Evolutionary conservation across 2,888 invertebrate genomes (phyloP), one percentile per base, ranked within the genome.

Genomic region (Lasioglossum marginatum): DNA sequence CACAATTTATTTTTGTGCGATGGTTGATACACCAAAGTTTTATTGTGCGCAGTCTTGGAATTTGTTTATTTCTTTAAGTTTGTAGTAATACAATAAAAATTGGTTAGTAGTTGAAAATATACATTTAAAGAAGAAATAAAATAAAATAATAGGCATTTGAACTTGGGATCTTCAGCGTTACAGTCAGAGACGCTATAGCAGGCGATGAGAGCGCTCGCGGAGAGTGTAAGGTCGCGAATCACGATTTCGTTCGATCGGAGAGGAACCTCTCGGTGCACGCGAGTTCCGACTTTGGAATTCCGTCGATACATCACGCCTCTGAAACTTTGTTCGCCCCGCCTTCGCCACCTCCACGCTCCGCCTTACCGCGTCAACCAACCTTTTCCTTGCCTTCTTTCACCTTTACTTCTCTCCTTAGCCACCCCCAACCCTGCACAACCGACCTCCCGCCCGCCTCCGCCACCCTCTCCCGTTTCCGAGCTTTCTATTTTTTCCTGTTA

Each of bases 221-320:
- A 31, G 66, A 66, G 34, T 6, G 34, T 10, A 19, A 66, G 66
- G 66, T 66, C 34, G 66, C 66, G 66, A 34, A 37, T 37, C 68
- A 40, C 68, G 68, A 70, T 91, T 91, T 89, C 88, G 89, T 87
- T 73, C 23, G 86, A 89, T 88, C 88, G 81, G 66, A 87, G 88
- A 89, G 88, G n/a, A 87, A 70, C 79, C 79, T 71, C 70, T n/a
- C 31, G 76, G 84, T 90, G 92, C 40, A 70, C n/a, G 37, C 37
- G n/a, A 91, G 90, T 93, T 92, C 91, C 92, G 92, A 93, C 92
- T 93, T 92, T 90, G 91, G 92, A 93, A 93, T 94, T 93, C 93
- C 92, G 93, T 93, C 94, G 94, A 94, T 94, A 94, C 93, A 94
- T 94, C 94, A 93, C 94, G 93, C 93, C 92, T 93, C 93, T 93